Base-by-base conservation (phyloP, 35 echinoderm and acorn worm species). In the Holothuria glaberrima region DNA sequence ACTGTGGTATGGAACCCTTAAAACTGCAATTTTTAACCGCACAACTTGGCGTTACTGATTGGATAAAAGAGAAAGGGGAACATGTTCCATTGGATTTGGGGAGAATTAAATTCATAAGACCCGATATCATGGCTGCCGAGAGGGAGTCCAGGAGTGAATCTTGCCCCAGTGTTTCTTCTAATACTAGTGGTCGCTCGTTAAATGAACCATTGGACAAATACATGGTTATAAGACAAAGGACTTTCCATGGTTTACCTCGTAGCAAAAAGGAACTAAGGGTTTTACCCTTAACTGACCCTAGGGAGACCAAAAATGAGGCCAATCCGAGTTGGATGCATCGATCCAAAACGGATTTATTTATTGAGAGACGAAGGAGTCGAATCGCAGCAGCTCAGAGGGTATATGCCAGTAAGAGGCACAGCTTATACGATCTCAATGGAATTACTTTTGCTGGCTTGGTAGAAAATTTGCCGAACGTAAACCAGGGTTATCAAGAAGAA, bases 281-380 rank as follows among this genome's bases (percentile, higher is more conserved):
- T 30, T 52, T 84, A 84, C 80, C 80, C 25, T 33, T 84, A 56
- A 84, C 80, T 12, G 80, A 84, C 56, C 80, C 80, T 5, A 59
- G 80, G 28, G 80, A 84, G 57, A 38, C 33, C 57, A 33, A 36
- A 48, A 35, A 31, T 59, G 2, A 56, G 22, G 22, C 57, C 17
- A 84, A 31, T 13, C 80, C 80, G 4, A 84, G 54, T 84, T 84
- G 80, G 80, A 9, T 84, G 13, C 31, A 84, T 56, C 52, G 80
- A 16, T 84, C 80, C 26, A 84, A 84, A 33, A 84, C 80, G 28
- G 80, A 84, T 61, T 84, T 84, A 84, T 84, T 84, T 64, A 60
- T 84, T 27, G 80, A 84, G 31, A 84, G 56, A 34, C 80, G 80
- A 21, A 34, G 80, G 34, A 64, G 14, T 3, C 52, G 58, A 61